Evolutionary conservation across 2,797 vertebrate species (phyloP).

Genomic region (Coendou prehensilis): DNA sequence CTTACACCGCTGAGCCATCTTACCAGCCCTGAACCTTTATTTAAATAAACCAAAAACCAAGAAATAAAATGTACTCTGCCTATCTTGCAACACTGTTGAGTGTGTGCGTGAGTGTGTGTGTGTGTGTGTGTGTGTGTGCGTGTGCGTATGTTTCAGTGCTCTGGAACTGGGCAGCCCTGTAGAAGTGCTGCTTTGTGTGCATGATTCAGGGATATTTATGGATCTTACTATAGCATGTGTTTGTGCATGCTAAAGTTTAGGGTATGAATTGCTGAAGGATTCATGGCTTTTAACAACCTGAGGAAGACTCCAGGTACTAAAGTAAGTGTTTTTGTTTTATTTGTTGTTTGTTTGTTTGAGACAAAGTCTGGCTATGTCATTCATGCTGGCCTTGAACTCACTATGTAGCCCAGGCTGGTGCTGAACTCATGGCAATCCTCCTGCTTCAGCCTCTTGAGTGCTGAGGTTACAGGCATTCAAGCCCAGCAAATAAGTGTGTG

Average conservation of each 20-base stretch:
- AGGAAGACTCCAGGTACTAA: constrained; percentile 26
- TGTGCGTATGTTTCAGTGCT: neutral
- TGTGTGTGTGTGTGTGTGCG: no score
- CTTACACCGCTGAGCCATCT: no score
- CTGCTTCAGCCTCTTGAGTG: neutral
- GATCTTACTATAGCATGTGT: neutral
- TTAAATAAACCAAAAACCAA: neutral
- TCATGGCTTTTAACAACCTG: constrained; percentile 41
- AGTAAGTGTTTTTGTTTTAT: neutral
- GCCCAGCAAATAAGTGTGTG: neutral
- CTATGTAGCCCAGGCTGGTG: neutral
- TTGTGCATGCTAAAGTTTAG: neutral
- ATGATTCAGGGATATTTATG: neutral
- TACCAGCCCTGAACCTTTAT: neutral
- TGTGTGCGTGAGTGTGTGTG: no score
- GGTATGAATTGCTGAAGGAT: neutral
- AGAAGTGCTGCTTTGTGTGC: neutral
- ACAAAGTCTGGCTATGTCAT: neutral
- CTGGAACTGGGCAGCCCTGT: neutral
- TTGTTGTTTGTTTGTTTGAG: neutral
- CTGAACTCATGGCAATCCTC: neutral
- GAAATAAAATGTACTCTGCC: neutral
- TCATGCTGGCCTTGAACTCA: neutral
- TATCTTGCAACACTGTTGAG: constrained; percentile 6
- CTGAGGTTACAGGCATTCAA: neutral